Evolutionary conservation across 1,140 invertebrate species (phyloP).

Genomic region (Acromyrmex heyeri): DNA sequence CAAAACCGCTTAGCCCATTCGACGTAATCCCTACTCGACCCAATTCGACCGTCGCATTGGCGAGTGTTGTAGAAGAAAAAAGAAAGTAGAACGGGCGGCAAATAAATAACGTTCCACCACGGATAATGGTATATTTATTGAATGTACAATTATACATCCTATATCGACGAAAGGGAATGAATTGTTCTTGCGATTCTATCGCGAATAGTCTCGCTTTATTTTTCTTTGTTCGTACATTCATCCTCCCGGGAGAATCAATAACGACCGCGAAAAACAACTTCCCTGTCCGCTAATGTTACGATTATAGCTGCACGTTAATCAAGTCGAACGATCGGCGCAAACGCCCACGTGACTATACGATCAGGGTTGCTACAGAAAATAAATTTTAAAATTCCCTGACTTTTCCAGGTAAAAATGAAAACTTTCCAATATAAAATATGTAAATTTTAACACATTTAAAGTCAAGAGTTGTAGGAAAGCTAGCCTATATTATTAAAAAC

Average conservation of each 20-base stretch:
- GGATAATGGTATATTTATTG: slow-evolving; percentile 49
- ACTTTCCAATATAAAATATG: too few species aligned
- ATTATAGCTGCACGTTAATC: slow-evolving; percentile 52
- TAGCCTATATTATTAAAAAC: too few species aligned
- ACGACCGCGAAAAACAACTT: slow-evolving; percentile 61
- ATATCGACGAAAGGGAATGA: slow-evolving; percentile 10
- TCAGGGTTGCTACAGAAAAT: too few species aligned
- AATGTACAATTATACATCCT: slow-evolving; percentile 43
- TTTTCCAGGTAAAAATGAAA: too few species aligned
- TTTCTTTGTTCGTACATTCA: slow-evolving; percentile 33
- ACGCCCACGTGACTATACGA: slow-evolving; percentile 7
- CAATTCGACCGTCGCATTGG: slow-evolving; percentile 21
- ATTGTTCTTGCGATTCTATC: slow-evolving; percentile 40
- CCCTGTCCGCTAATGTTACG: slow-evolving; percentile 47
- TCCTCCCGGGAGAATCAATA: slow-evolving; percentile 39
- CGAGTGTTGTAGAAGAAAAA: not conserved
- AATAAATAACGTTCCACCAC: slow-evolving; percentile 51
- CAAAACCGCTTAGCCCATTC: slow-evolving; percentile 28
- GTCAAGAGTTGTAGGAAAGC: too few species aligned
- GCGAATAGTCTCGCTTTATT: slow-evolving; percentile 10
- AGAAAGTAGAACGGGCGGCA: not conserved
- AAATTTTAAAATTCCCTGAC: too few species aligned
- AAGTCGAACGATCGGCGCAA: slow-evolving; percentile 32
- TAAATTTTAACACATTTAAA: too few species aligned
- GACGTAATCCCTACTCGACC: slow-evolving; percentile 35